A percentile compares a stretch with the other conserved stretches of the same genome.
Conservation (phyloP, 2,797 vertebrate genomes). For the Ptychobarbus kaznakovi region DNA sequence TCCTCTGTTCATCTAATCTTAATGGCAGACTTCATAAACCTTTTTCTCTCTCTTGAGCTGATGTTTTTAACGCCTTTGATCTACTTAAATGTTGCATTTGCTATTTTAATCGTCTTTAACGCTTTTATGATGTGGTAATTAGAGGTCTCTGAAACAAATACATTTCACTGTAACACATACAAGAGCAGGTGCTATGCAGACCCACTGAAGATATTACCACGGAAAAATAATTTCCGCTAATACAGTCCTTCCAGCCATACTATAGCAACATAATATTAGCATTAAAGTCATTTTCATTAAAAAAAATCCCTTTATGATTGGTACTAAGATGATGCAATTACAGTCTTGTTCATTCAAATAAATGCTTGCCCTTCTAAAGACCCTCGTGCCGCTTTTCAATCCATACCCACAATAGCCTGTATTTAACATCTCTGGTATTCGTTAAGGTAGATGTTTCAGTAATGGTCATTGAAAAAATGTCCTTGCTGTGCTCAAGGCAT, state of each 20-base stretch:
- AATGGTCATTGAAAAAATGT: not conserved
- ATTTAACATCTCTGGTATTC: slow-evolving; percentile 1
- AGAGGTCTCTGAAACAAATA: slow-evolving; percentile 23
- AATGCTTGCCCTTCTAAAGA: not conserved
- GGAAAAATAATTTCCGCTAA: slow-evolving; percentile 21
- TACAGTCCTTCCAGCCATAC: not conserved
- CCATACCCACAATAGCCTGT: not conserved
- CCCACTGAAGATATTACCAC: slow-evolving; percentile 28
- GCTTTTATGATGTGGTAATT: slow-evolving; percentile 45
- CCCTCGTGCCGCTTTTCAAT: not conserved
- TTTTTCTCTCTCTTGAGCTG: not conserved
- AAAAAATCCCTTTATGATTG: slow-evolving; percentile 26
- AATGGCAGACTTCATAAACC: not conserved
- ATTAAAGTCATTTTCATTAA: not conserved
- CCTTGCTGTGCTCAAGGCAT: not conserved
- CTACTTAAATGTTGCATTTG: slow-evolving; percentile 39
- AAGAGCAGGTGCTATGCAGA: slow-evolving; percentile 19
- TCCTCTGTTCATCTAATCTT: not conserved
- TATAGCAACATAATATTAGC: not conserved
- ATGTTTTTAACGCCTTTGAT: slow-evolving; percentile 26
- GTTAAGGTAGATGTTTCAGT: not conserved
- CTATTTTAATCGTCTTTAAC: slow-evolving; percentile 47
- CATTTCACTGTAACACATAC: slow-evolving; percentile 6
- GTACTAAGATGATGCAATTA: slow-evolving; percentile 22
- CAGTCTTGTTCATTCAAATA: not conserved